Evolutionary conservation across 2,113 vertebrate species (phyloP).

Genomic region (Brienomyrus brachyistius): DNA sequence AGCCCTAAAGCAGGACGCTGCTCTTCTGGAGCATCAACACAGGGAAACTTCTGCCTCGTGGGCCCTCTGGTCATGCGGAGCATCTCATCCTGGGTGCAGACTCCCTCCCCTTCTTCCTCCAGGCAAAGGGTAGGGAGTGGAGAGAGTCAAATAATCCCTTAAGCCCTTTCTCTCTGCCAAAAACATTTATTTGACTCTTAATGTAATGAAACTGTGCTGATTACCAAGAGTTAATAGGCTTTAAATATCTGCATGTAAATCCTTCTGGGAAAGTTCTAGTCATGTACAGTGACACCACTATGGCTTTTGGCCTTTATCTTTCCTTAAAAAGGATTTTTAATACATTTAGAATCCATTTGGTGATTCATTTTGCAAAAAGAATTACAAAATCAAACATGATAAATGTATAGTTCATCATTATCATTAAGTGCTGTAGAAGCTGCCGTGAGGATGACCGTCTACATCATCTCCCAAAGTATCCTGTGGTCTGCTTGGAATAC

Average conservation of each 20-base stretch:
- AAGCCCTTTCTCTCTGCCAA: not conserved
- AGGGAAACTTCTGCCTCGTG: not conserved
- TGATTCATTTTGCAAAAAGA: not conserved
- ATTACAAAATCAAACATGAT: not conserved
- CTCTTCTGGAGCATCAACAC: not conserved
- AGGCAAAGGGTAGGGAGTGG: not conserved
- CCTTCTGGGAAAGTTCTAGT: not conserved
- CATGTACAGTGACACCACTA: not conserved
- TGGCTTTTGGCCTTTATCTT: not conserved
- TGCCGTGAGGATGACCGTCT: not conserved
- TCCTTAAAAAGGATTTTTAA: not conserved
- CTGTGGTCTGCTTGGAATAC: not conserved
- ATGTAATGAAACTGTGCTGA: constrained; percentile 13
- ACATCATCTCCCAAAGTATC: not conserved
- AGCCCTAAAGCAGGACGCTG: not conserved
- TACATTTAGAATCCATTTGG: not conserved
- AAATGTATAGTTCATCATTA: not conserved
- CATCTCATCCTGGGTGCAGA: not conserved
- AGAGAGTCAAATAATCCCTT: not conserved
- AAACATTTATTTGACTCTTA: constrained; percentile 6
- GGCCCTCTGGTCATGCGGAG: not conserved
- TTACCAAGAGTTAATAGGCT: not conserved
- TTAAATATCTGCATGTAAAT: constrained; percentile 6
- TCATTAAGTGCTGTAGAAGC: not conserved
- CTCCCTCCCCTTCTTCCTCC: not conserved